phyloP scores from a whole-genome alignment of 2,888 invertebrate species.

The Imbricaverruca yamaguchii region DNA sequence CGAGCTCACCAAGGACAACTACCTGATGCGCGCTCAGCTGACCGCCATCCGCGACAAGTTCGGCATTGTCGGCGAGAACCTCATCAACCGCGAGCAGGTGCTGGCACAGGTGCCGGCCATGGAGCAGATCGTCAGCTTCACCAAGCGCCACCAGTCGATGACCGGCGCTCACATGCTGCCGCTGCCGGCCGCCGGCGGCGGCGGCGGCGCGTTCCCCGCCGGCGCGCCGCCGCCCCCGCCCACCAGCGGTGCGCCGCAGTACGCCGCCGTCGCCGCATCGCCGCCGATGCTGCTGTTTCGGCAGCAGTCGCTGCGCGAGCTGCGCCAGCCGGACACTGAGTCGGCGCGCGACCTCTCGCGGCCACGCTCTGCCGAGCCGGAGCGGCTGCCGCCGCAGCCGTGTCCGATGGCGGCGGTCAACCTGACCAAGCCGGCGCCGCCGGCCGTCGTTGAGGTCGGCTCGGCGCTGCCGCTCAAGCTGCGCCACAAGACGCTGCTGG shows the following conservation, averaged over 20 bases:
- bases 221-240: conserved; percentile 53
- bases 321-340: neutral
- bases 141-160: conserved; percentile 57
- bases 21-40: conserved; percentile 83
- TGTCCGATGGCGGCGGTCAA: neutral
- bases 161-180: conserved; percentile 9
- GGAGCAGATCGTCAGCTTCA: conserved; percentile 74
- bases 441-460: conserved; percentile 26
- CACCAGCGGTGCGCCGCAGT: neutral
- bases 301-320: conserved; percentile 24
- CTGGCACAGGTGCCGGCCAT: conserved; percentile 74
- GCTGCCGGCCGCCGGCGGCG: conserved; percentile 17
- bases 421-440: conserved; percentile 46
- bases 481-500: conserved; percentile 82
- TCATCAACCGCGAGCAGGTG: conserved; percentile 82
- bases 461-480: conserved; percentile 81
- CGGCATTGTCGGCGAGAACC: conserved; percentile 76
- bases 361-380: conserved; percentile 13
- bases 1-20: conserved; percentile 91
- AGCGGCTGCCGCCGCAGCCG: neutral
- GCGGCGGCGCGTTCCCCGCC: conserved; percentile 41
- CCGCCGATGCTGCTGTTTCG: conserved; percentile 42
- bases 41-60: conserved; percentile 88
- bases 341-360: neutral
- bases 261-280: conserved; percentile 46